phyloP scores from a whole-genome alignment of 2,888 invertebrate genomes.

The Pyrgus malvae region DNA sequence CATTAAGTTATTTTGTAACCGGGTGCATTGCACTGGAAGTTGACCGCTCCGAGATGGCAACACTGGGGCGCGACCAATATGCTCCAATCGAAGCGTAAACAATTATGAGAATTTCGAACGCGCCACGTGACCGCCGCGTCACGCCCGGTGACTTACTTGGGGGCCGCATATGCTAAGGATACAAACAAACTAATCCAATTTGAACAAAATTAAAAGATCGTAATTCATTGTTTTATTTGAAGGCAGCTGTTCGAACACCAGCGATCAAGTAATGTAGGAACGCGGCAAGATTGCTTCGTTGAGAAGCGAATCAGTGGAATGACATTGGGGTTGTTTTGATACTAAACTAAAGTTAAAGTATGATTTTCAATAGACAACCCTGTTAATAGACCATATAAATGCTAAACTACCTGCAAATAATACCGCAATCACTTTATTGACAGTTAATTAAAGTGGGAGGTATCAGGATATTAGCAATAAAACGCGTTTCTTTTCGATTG shows the following conservation, averaged over 20 bases:
- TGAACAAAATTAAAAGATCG: background rate
- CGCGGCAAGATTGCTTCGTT: too few relatives aligned
- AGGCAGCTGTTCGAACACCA: too few relatives aligned
- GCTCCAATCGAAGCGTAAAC: conserved; percentile 60
- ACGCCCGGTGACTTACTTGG: conserved; percentile 35
- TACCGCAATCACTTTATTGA: background rate
- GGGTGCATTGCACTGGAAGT: conserved; percentile 70
- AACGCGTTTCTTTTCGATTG: conserved; percentile 20
- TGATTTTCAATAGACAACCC: too few relatives aligned
- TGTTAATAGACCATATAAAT: too few relatives aligned
- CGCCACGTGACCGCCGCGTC: conserved; percentile 52
- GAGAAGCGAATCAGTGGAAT: too few relatives aligned
- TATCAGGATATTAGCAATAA: conserved; percentile 18
- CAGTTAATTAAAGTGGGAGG: conserved; percentile 6
- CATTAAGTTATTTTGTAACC: conserved; percentile 69
- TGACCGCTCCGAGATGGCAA: conserved; percentile 65
- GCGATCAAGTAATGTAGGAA: too few relatives aligned
- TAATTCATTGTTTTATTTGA: background rate
- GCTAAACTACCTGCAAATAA: background rate
- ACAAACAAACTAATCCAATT: conserved; percentile 1
- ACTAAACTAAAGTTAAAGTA: too few relatives aligned
- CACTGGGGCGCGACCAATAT: conserved; percentile 48
- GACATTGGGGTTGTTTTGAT: too few relatives aligned
- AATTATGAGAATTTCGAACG: conserved; percentile 59
- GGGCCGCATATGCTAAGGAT: conserved; percentile 11